Base-by-base conservation (phyloP, 2,797 vertebrate species). In the Pristis pectinata region DNA sequence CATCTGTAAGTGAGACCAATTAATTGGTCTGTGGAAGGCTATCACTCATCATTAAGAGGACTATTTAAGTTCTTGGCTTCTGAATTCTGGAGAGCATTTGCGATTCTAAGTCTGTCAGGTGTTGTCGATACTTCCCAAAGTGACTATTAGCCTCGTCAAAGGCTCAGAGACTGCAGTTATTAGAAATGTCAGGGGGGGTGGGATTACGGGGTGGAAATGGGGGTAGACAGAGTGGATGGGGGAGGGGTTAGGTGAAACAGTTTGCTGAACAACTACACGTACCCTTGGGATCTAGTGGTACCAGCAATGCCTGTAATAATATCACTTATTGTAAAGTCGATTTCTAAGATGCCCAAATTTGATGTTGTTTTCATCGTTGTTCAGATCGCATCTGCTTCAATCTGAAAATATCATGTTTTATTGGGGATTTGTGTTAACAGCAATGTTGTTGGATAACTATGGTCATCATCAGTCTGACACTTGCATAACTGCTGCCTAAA, bases 1-100 rank as follows among this genome's bases (percentile, higher is more conserved):
- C 92, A 94, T 94, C 92, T 94, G 92, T 76, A 94, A 94, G 72
- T 94, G 67, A 94, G 70, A 49, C 92, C 70, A 94, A 94, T 94
- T 94, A 94, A 94, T 74, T 94, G 92, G 92, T 94, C 92, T 76
- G 92, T 56, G 70, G 72, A 94, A 94, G 44, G 49, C 92, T 94
- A 94, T 94, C 92, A 94, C 92, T 94, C 72, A 94, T 76, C 92
- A 94, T 94, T 94, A 94, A 76, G 92, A 94, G 44, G 44, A 94
- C 70, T 76, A 94, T 74, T 76, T 94, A 94, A 94, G 92, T 76
- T 94, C 49, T 72, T 94, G 92, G 92, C 92, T 94, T 94, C 92
- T 94, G 92, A 94, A 94, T 94, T 94, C 92, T 76, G 92, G 70
- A 94, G 92, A 94, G 49, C 70, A 74, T 94, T 94, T 74, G 92